Evolutionary conservation across 2,888 invertebrate genomes (phyloP).

Genomic region (Iselma pallidipennis): DNA sequence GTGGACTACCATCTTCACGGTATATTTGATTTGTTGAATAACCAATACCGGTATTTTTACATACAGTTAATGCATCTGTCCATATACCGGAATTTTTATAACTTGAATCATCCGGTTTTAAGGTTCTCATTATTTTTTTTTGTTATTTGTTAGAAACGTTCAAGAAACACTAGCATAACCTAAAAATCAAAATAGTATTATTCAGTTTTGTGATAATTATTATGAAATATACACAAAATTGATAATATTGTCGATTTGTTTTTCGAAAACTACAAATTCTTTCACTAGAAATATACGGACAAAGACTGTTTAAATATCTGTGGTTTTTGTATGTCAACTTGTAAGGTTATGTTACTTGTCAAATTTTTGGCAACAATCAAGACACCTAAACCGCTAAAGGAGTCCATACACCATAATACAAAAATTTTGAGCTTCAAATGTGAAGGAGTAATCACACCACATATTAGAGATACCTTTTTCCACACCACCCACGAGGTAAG

Average conservation of each 20-base stretch:
- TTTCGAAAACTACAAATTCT: background rate
- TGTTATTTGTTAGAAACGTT: background rate
- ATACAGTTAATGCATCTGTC: slow-evolving; percentile 88
- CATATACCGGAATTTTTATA: slow-evolving; percentile 57
- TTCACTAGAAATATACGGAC: too few relatives aligned
- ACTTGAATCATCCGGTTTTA: slow-evolving; percentile 34
- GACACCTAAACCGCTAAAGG: too few relatives aligned
- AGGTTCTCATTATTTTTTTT: slow-evolving; percentile 30
- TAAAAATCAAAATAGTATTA: background rate
- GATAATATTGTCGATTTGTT: background rate
- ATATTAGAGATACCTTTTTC: too few relatives aligned
- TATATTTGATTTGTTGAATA: slow-evolving; percentile 78
- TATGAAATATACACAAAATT: background rate
- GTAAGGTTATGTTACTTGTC: too few relatives aligned
- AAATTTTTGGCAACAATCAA: too few relatives aligned
- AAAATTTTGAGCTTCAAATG: too few relatives aligned
- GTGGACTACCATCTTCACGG: slow-evolving; percentile 69
- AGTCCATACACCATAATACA: too few relatives aligned
- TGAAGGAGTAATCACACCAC: too few relatives aligned
- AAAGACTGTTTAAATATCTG: too few relatives aligned
- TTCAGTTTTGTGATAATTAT: background rate
- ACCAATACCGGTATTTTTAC: slow-evolving; percentile 81
- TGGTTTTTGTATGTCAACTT: too few relatives aligned
- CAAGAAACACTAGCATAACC: background rate
- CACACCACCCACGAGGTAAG: too few relatives aligned